Evolutionary conservation across 2,113 vertebrate species (phyloP), one percentile per base, ranked within the genome.

Genomic region (Glareola pratincola): DNA sequence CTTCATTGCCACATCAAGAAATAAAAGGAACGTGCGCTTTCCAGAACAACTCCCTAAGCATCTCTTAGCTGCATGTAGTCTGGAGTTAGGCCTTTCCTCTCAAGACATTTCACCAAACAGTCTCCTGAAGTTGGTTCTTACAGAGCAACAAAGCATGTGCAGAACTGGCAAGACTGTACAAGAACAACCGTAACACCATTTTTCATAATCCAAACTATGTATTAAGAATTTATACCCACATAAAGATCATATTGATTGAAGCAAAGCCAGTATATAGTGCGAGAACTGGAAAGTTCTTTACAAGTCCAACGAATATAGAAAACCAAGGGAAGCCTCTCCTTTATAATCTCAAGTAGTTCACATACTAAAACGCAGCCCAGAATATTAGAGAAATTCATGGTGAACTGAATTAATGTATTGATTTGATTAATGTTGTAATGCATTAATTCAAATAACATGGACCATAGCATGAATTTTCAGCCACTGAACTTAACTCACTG

Each of bases 61-160:
- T 2, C 26, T n/a, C 15, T 26, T 74, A 72, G 30, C 20, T 66
- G 57, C n/a, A 10, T 0, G 4, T 0, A 14, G 18, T 23, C 47
- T 30, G 36, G 8, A 64, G 11, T 2, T 3, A 75, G 30, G 15
- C 10, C 34, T 57, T 78, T 84, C 51, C 45, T 41, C 76, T 45
- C 60, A 37, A 22, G 30, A 30, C 4, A 12, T 69, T 88, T 30
- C 8, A 2, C 48, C 56, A 39, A 85, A 39, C 11, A 47, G 56
- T 10, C 37, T 57, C 23, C 27, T 60, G 24, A 82, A 50, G 16
- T 3, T 71, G 17, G 7, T n/a, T 67, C 43, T 36, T 43, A 9
- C 18, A 60, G 24, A 79, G 24, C 27, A 54, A 24, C 4, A 12
- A 71, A 16, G 9, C 45, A 57, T 5, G 41, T 27, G 45, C 51